phyloP scores from a whole-genome alignment of 2,888 invertebrate species.

The Phengaris arion region DNA sequence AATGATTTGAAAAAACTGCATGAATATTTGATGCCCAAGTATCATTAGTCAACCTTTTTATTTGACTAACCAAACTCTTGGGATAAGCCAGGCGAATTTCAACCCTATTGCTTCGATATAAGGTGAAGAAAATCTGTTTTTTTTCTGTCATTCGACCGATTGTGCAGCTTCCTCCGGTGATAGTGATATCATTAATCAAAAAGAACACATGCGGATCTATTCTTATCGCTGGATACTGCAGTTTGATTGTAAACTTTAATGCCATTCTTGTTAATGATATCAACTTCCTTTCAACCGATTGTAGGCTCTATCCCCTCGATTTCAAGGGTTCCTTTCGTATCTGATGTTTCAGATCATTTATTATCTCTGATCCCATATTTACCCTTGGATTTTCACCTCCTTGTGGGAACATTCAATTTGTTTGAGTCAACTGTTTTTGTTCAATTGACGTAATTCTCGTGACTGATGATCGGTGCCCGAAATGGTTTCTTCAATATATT shows the following conservation, averaged over 20 bases:
- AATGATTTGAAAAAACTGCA: constrained; percentile 67
- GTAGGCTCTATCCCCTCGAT: constrained; percentile 40
- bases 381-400: constrained; percentile 76
- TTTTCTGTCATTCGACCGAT: constrained; percentile 62
- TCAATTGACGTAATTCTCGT: constrained; percentile 74
- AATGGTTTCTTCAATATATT: constrained; percentile 53
- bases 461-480: constrained; percentile 67
- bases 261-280: constrained; percentile 57
- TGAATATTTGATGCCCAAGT: constrained; percentile 77
- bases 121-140: constrained; percentile 40
- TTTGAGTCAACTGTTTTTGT: constrained; percentile 75
- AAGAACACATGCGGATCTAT: constrained; percentile 64
- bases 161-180: constrained; percentile 59
- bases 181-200: constrained; percentile 75
- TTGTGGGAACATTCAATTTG: constrained; percentile 77
- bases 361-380: constrained; percentile 69
- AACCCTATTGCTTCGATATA: constrained; percentile 45
- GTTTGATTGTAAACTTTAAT: constrained; percentile 67
- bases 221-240: constrained; percentile 63
- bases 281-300: constrained; percentile 42
- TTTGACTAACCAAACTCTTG: constrained; percentile 34
- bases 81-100: constrained; percentile 36
- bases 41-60: constrained; percentile 79
- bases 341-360: constrained; percentile 55
- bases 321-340: constrained; percentile 46